Evolutionary conservation across 2,888 invertebrate species (phyloP).

Genomic region (Dryomyza anilis): DNA sequence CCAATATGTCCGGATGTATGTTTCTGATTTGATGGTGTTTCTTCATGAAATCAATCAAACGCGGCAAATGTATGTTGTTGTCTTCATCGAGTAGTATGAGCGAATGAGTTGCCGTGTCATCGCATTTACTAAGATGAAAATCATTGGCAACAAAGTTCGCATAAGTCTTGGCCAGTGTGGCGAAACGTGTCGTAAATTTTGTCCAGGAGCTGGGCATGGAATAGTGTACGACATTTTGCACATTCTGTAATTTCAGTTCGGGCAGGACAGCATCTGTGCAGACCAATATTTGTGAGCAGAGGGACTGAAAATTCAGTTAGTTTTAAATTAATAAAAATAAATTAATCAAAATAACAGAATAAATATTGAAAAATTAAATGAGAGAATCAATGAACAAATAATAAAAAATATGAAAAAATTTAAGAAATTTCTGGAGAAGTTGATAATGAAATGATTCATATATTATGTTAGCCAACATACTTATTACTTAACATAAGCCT

Average conservation of each 20-base stretch:
- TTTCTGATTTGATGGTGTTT: conserved; percentile 43
- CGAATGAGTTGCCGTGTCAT: conserved; percentile 41
- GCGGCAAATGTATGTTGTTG: conserved; percentile 67
- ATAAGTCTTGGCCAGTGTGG: conserved; percentile 70
- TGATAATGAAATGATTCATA: too few relatives aligned
- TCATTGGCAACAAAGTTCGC: conserved; percentile 44
- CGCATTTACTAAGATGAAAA: conserved; percentile 25
- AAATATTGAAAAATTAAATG: too few relatives aligned
- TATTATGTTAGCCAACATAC: too few relatives aligned
- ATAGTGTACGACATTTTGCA: conserved; percentile 73
- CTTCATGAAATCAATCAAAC: conserved; percentile 67
- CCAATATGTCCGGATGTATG: conserved; percentile 45
- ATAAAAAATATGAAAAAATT: too few relatives aligned
- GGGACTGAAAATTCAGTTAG: conserved; percentile 30
- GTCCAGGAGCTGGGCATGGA: conserved; percentile 71
- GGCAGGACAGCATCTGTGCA: conserved; percentile 72
- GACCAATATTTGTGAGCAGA: conserved; percentile 63
- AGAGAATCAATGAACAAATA: too few relatives aligned
- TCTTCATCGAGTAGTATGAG: conserved; percentile 67
- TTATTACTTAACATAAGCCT: too few relatives aligned
- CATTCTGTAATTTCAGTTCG: conserved; percentile 69
- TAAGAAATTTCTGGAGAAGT: too few relatives aligned
- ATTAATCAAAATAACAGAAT: too few relatives aligned
- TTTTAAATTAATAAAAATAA: background rate
- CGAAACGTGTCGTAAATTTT: conserved; percentile 73